Conservation (phyloP, 2,113 vertebrate genomes). For the Heloderma charlesbogerti region DNA sequence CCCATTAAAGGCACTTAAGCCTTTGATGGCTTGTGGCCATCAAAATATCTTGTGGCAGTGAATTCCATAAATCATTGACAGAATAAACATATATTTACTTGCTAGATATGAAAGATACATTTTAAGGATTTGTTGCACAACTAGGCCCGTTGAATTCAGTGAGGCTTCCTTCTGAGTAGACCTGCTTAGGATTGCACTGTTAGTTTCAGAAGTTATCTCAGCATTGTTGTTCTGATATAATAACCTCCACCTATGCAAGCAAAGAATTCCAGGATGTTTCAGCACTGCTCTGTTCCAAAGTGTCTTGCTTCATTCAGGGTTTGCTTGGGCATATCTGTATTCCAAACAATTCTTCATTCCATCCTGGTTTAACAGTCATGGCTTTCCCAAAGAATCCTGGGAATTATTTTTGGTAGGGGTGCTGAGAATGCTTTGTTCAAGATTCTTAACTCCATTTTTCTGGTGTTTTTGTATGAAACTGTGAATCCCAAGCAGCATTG, state of each 20-base stretch:
- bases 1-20: neutral
- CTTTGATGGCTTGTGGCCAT: neutral
- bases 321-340: neutral
- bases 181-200: neutral
- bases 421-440: neutral
- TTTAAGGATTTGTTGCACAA: neutral
- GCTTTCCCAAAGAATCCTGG: neutral
- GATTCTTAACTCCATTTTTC: neutral
- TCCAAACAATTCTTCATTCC: neutral
- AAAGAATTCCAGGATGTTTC: neutral
- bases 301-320: neutral
- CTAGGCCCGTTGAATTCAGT: neutral
- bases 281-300: neutral
- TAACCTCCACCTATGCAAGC: neutral
- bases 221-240: neutral
- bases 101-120: conserved; percentile 24
- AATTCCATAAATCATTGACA: neutral
- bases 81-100: conserved; percentile 51
- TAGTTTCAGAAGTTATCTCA: neutral
- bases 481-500: neutral
- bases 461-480: neutral
- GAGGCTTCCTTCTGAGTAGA: neutral
- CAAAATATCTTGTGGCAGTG: neutral
- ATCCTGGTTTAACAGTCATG: neutral
- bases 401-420: neutral